A percentile compares a stretch with the other conserved stretches of the same genome.
phyloP scores from a whole-genome alignment of 2,888 invertebrate genomes.

The Dexiosoma caninum region DNA sequence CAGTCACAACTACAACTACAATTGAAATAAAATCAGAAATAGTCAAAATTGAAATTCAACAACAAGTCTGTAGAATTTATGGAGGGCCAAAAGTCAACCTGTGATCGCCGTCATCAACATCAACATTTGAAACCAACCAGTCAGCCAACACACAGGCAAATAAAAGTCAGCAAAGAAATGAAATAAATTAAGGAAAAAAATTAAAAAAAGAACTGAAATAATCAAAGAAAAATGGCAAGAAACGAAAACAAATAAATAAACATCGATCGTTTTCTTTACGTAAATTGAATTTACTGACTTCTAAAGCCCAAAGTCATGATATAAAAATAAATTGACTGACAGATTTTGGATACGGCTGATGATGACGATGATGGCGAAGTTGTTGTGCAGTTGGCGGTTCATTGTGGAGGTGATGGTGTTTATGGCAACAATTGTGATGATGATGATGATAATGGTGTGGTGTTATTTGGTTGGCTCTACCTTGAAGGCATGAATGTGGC shows the following conservation, averaged over 20 bases:
- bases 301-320: slow-evolving; percentile 62
- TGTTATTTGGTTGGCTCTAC: slow-evolving; percentile 54
- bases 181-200: slow-evolving; percentile 27
- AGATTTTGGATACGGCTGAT: slow-evolving; percentile 64
- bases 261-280: slow-evolving; percentile 58
- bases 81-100: slow-evolving; percentile 48
- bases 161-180: slow-evolving; percentile 37
- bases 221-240: slow-evolving; percentile 20
- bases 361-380: slow-evolving; percentile 7
- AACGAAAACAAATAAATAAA: slow-evolving; percentile 52
- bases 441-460: slow-evolving; percentile 50
- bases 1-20: not conserved
- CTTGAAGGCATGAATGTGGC: slow-evolving; percentile 60
- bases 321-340: slow-evolving; percentile 66
- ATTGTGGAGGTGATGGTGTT: slow-evolving; percentile 33
- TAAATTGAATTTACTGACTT: slow-evolving; percentile 62
- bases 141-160: slow-evolving; percentile 29
- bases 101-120: slow-evolving; percentile 45
- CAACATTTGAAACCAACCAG: slow-evolving; percentile 33
- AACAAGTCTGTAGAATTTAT: slow-evolving; percentile 26
- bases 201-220: not conserved
- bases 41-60: slow-evolving; percentile 15
- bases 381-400: slow-evolving; percentile 35
- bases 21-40: slow-evolving; percentile 8
- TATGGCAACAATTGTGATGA: slow-evolving; percentile 36